These are phyloP conservation scores for Leucoraja erinaceus DNA, from an alignment of 2,113 vertebrate species.

Conservation along the genomic window DNA sequence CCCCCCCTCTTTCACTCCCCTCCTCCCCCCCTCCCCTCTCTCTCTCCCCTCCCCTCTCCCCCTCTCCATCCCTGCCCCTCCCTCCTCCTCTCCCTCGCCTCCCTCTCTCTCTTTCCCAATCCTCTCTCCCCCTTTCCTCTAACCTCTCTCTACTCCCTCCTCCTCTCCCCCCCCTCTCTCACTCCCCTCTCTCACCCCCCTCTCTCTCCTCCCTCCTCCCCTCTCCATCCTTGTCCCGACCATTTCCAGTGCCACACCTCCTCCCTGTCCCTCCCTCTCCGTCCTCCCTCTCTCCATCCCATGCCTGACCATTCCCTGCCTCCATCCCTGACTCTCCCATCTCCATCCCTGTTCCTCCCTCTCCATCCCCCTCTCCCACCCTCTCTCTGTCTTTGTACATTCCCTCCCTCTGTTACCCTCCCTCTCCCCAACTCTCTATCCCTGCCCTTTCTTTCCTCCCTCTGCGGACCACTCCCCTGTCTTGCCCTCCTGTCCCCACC, in stretches of 20 bases:
- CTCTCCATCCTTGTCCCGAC: slow-evolving; percentile 23
- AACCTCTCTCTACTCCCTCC: slow-evolving; percentile 3
- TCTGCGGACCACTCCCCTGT: too few species aligned
- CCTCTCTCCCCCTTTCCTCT: not conserved
- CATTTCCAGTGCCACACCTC: slow-evolving; percentile 36
- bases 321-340: not conserved
- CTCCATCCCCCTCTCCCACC: not conserved
- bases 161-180: slow-evolving; percentile 38
- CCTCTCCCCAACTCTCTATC: too few species aligned
- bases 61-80: not conserved
- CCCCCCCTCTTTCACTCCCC: not conserved
- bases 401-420: too few species aligned
- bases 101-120: too few species aligned
- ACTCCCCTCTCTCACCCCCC: slow-evolving; percentile 31
- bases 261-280: not conserved
- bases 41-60: not conserved
- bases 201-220: not conserved
- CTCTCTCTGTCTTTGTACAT: too few species aligned
- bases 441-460: too few species aligned
- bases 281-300: not conserved
- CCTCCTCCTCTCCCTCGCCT: not conserved
- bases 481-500: too few species aligned
- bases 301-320: not conserved
- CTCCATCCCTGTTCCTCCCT: not conserved
- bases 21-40: not conserved